Evolutionary conservation across 2,797 vertebrate genomes (phyloP), one percentile per base, ranked within the genome.

Genomic region (Myotis vivesi): DNA sequence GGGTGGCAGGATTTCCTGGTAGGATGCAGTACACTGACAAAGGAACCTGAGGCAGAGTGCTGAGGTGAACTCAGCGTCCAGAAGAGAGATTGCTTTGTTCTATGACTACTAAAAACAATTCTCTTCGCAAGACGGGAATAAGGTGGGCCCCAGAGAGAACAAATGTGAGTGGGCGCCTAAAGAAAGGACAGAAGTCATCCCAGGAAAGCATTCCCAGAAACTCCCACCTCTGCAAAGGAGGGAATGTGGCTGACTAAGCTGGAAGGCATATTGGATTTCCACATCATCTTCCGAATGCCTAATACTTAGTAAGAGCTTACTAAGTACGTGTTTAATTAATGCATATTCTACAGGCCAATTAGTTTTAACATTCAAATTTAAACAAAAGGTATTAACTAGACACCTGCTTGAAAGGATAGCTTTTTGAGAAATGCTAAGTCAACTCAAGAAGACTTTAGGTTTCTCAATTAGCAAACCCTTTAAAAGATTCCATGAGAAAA

Each of bases 401-500:
- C 19, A 57, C 33, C 0, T 72, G 8, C 20, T 36, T 64, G 55
- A 44, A 96, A 95, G 17, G 8, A 71, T 38, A 59, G 9, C 6
- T 82, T 92, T 92, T 51, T 87, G 68, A 94, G 66, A 82, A 90
- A 77, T 55, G 9, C 16, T 55, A 0, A 72, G 68, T 89, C 41
- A 91, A n/a, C 88, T 95, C 36, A 69, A 93, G 62, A 90, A 90
- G 38, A 3, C 69, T 77, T 92, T 80, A 88, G 44, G 30, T 89
- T 72, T 75, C 64, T 80, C 59, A 80, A 44, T 76, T 91, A n/a
- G 51, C 41, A 89, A 10, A 46, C 36, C 36, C 19, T 91, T 94
- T 89, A 93, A 91, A 72, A 68, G 30, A 69, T 89, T 68, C 33
- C 6, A 44, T 71, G 75, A 92, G 84, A 92, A 96, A 91, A 77